Base-by-base conservation (phyloP, 2,888 invertebrate species). In the Leptopilina syphax region DNA sequence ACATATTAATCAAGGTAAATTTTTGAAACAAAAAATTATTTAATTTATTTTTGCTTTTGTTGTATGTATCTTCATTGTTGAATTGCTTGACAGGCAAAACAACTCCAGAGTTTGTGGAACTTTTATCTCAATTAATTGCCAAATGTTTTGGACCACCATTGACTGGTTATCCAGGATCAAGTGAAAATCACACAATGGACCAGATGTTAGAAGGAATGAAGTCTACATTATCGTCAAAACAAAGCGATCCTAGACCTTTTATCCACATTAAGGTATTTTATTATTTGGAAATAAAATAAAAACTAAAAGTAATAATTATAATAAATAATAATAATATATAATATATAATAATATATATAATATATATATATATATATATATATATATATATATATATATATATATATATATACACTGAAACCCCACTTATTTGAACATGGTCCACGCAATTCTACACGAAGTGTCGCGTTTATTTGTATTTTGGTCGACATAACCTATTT, bases 121-220 rank as follows among this genome's bases (percentile, higher is more conserved):
- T 90, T 18, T 85, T 92, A 13, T 91, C 92, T 13, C 84, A 86
- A 78, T 84, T 91, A 80, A 87, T 88, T 78, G 91, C 91, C 6
- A 90, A 89, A 77, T 88, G 88, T 85, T 91, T 90, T 77, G 91
- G 91, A 0, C 89, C 90, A 27, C 90, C 91, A 1, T 85, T 91
- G 8, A 91, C 88, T 9, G 91, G 90, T 54, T 91, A 90, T 86
- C 90, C 91, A 27, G 90, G 90, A 6, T 86, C 90, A 13, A 89
- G 86, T 81, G 88, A 86, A 83, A 91, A 91, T 83, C 88, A 87
- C 85, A 91, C 89, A 18, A 81, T 89, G 1, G 88, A 90, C 66
- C 88, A 91, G 84, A 91, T 91, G 89, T 89, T 92, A 83, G 89
- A 91, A 81, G 91, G 90, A 66, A 87, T 92, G 54, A 88, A 91